A percentile compares a stretch with the other conserved stretches of the same genome.
Evolutionary conservation across 2,113 vertebrate species (phyloP).

Genomic region (Phrynocephalus versicolor): DNA sequence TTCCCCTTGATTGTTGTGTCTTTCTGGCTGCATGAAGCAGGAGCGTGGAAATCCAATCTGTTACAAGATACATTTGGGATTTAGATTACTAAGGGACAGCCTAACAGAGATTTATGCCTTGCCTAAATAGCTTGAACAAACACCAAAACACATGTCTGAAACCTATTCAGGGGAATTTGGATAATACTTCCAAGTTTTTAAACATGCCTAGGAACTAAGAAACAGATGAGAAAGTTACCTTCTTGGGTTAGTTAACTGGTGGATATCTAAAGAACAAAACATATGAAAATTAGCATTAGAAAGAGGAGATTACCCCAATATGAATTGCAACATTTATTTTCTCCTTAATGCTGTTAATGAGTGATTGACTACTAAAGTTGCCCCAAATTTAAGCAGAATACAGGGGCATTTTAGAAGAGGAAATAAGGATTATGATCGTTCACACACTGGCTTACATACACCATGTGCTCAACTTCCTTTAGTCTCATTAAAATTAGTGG

Average conservation of each 20-base stretch:
- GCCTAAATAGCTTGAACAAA: not conserved
- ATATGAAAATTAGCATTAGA: constrained; percentile 7
- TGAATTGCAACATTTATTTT: constrained; percentile 13
- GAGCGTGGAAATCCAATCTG: not conserved
- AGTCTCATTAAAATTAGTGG: not conserved
- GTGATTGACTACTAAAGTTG: constrained; percentile 5
- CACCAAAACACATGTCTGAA: not conserved
- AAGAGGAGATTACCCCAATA: not conserved
- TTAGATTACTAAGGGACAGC: not conserved
- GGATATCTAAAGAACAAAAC: constrained; percentile 1
- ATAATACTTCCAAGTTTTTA: not conserved
- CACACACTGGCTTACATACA: no score
- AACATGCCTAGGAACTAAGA: constrained; percentile 2
- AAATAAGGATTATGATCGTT: not conserved
- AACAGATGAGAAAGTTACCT: not conserved
- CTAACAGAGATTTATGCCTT: not conserved
- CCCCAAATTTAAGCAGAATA: not conserved
- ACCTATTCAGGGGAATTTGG: not conserved
- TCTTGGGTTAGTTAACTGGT: constrained; percentile 1
- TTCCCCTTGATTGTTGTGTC: no score
- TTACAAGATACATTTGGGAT: not conserved
- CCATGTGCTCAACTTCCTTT: not conserved
- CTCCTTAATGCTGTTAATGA: constrained; percentile 2
- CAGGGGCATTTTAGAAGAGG: not conserved
- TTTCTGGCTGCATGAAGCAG: not conserved